These are phyloP conservation scores for Drosophila trapezifrons DNA, from an alignment of 1,140 invertebrate species.

Conservation along the genomic window DNA sequence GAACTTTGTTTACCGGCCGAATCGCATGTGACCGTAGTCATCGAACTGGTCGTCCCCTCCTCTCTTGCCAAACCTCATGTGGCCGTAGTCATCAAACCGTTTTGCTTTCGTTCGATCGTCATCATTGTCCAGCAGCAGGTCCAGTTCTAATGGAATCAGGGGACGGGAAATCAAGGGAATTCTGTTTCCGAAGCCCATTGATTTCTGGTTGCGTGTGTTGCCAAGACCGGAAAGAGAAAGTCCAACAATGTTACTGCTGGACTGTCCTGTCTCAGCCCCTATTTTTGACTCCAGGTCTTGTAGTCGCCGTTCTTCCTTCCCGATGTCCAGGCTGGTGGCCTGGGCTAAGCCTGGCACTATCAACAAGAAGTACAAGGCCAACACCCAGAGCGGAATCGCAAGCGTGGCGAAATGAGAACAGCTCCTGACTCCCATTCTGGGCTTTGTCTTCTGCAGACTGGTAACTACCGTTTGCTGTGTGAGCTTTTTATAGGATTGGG, in stretches of 20 bases:
- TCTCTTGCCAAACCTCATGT: conserved; percentile 87
- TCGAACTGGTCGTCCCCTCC: conserved; percentile 85
- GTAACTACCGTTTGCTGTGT: neutral
- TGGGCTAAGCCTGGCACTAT: conserved; percentile 1
- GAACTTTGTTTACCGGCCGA: conserved; percentile 80
- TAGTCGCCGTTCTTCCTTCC: conserved; percentile 22
- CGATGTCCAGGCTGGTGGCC: conserved; percentile 16
- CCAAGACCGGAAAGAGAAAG: conserved; percentile 15
- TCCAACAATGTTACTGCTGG: conserved; percentile 8
- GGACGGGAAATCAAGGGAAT: conserved; percentile 47
- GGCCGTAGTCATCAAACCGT: conserved; percentile 87
- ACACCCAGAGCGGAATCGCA: conserved; percentile 21
- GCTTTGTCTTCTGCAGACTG: conserved; percentile 11
- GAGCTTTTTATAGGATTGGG: conserved; percentile 27
- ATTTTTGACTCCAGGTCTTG: conserved; percentile 34
- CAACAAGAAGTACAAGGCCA: conserved; percentile 22
- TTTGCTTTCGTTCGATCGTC: conserved; percentile 85
- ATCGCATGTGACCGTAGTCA: conserved; percentile 88
- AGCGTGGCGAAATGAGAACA: conserved; percentile 18
- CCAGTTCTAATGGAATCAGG: conserved; percentile 66
- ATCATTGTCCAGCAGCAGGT: conserved; percentile 85
- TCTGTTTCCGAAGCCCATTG: conserved; percentile 25
- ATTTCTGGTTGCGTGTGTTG: conserved; percentile 27
- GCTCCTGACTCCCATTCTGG: conserved; percentile 35
- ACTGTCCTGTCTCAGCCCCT: conserved; percentile 11